These are phyloP conservation scores for Isaurus tuberculatus DNA, from an alignment of 92 coral and sea anemone species.

Conservation along the genomic window DNA sequence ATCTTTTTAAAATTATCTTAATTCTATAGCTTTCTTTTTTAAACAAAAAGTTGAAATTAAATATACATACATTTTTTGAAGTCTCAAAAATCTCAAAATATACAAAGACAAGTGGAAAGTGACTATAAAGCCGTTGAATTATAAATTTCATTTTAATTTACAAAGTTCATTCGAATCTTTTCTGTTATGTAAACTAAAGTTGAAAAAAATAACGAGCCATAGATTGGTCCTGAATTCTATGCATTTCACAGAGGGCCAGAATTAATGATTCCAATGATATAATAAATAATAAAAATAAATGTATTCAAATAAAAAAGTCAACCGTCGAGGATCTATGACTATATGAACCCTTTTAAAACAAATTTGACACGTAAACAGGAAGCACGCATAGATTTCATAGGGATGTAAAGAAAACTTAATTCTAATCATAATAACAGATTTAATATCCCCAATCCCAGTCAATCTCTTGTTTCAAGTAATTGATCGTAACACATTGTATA, in stretches of 20 bases:
- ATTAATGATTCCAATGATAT: not conserved
- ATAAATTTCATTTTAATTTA: too few relatives aligned
- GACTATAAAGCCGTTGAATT: too few relatives aligned
- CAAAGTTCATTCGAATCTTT: too few relatives aligned
- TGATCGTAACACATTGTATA: conserved; percentile 73
- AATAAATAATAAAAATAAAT: not conserved
- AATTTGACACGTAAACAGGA: not conserved
- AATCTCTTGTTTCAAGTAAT: conserved; percentile 69
- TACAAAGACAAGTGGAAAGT: too few relatives aligned
- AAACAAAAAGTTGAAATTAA: too few relatives aligned
- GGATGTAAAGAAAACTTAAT: not conserved
- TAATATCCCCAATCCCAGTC: conserved; percentile 96
- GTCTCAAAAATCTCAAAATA: too few relatives aligned
- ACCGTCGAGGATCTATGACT: not conserved
- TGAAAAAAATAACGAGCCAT: too few relatives aligned
- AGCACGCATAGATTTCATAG: not conserved
- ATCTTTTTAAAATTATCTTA: too few relatives aligned
- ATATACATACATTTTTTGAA: too few relatives aligned
- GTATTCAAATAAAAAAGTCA: not conserved
- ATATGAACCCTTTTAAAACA: not conserved
- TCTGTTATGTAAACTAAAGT: too few relatives aligned
- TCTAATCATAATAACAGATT: not conserved
- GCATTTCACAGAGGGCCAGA: not conserved
- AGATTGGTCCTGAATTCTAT: too few relatives aligned
- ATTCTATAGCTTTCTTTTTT: too few relatives aligned